Evolutionary conservation across 2,113 vertebrate genomes (phyloP).

Genomic region (Euleptes europaea): DNA sequence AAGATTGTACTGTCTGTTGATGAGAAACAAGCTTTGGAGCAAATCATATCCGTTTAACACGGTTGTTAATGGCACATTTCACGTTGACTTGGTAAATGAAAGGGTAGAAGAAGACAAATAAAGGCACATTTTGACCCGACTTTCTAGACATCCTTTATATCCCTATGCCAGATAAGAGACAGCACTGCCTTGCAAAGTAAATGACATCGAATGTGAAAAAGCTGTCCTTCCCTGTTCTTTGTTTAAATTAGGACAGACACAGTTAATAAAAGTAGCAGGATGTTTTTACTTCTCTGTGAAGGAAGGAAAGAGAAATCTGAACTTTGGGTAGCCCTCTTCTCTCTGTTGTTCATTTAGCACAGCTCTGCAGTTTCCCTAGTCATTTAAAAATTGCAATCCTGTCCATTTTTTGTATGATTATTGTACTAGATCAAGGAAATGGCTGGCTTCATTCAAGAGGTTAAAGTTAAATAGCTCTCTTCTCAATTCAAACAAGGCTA

Average conservation of each 20-base stretch:
- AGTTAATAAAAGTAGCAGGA: constrained; percentile 52
- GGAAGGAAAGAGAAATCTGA: constrained; percentile 42
- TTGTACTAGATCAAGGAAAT: constrained; percentile 51
- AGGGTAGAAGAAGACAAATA: constrained; percentile 1
- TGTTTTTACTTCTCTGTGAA: constrained; percentile 40
- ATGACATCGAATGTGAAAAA: constrained; percentile 7
- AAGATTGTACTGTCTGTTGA: background rate
- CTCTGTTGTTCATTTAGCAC: constrained; percentile 52
- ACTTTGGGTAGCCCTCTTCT: constrained; percentile 47
- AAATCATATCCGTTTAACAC: background rate
- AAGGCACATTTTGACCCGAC: constrained; percentile 23
- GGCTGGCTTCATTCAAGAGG: constrained; percentile 52
- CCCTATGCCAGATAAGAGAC: accelerated
- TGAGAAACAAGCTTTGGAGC: background rate
- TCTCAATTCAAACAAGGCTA: constrained; percentile 35
- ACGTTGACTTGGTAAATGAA: constrained; percentile 25
- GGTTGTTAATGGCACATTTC: background rate
- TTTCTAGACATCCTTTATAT: constrained; percentile 24
- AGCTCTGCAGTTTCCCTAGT: constrained; percentile 31
- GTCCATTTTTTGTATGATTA: constrained; percentile 54
- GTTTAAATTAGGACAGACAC: constrained; percentile 38
- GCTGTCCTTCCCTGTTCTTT: constrained; percentile 35
- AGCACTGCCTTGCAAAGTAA: background rate
- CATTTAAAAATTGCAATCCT: constrained; percentile 45
- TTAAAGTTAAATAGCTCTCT: constrained; percentile 58